Evolutionary conservation across 2,113 vertebrate genomes (phyloP).

Genomic region (Equus przewalskii): DNA sequence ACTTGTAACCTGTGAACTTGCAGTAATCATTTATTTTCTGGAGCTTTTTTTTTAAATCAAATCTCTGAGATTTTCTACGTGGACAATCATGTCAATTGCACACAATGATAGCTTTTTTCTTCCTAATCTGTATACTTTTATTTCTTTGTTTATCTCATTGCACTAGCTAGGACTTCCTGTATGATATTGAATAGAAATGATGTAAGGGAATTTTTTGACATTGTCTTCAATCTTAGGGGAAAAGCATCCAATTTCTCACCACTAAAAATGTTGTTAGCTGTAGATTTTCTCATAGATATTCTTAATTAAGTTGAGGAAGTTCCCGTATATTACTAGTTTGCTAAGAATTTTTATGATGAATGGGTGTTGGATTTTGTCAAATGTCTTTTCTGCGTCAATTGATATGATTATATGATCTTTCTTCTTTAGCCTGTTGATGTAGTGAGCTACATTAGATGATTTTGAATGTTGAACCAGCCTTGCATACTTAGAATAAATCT

Average conservation of each 20-base stretch:
- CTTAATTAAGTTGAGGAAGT: not conserved
- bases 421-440: not conserved
- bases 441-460: not conserved
- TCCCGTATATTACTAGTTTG: not conserved
- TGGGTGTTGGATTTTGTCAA: not conserved
- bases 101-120: no score
- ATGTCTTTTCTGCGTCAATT: not conserved
- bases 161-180: not conserved
- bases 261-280: not conserved
- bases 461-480: not conserved
- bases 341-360: not conserved
- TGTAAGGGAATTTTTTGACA: not conserved
- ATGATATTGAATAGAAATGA: not conserved
- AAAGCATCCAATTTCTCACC: not conserved
- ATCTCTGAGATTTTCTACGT: no score
- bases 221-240: not conserved
- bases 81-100: no score
- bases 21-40: no score
- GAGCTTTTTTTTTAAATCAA: not conserved
- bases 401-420: not conserved
- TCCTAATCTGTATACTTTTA: not conserved
- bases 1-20: no score
- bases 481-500: not conserved
- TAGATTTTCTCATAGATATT: not conserved
- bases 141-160: not conserved